Evolutionary conservation across 2,113 vertebrate genomes (phyloP), one percentile per base, ranked within the genome.

Genomic region (Maccullochella peelii): DNA sequence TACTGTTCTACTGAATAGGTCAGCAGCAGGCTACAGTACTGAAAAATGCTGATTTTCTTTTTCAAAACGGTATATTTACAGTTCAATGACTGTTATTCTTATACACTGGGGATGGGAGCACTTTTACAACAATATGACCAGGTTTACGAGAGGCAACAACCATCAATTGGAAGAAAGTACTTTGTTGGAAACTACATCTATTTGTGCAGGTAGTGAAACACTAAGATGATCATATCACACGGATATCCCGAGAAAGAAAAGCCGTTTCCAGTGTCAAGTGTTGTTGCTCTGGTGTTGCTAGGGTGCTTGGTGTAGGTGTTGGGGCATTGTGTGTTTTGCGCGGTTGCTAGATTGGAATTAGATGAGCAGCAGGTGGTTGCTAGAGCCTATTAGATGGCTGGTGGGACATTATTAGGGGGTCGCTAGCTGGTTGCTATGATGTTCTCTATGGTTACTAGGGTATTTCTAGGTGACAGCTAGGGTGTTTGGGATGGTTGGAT

Each of bases 1-100:
- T 54, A 73, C 42, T 54, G 58, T 58, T 58, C n/a, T 12, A 16
- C 58, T 77, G 27, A 78, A 62, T 10, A 80, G 42, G 69, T 81
- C 68, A 80, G 57, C 84, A 67, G 57, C 33, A 62, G 20, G 36
- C 47, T 47, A 63, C 59, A 30, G 40, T 20, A 21, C 27, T 23
- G 50, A 69, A 58, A 66, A 50, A 65, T 42, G 2, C 12, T 36
- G 33, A 50, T 27, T n/a, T 72, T 3, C n/a, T 18, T 80, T 68
- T 7, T 27, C 10, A 25, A 65, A 44, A 63, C 15, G 12, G 42
- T n/a, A 14, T 30, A 36, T 80, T 70, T 77, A 77, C 62, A 77
- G n/a, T 65, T 73, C 30, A 58, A 3, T 57, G 38, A 33, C 42
- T 54, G 40, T 8, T 70, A 38, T 25, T 79, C 6, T 67, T 30